Evolutionary conservation across 64 coral and sea anemone genomes (phyloP), one percentile per base, ranked within the genome.

Genomic region (Porites lutea): DNA sequence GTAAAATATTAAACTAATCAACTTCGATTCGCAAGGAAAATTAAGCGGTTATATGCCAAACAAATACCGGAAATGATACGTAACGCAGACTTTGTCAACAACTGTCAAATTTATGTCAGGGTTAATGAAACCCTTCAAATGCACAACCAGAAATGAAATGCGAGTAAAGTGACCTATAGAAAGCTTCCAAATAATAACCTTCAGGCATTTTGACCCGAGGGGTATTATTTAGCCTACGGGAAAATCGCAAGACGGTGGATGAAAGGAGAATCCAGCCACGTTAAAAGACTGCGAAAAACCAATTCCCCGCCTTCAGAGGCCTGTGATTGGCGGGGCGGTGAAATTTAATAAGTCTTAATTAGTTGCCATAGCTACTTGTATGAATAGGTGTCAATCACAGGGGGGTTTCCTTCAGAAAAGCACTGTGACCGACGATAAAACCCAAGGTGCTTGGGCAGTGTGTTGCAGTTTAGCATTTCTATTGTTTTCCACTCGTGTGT

Each of bases 291-390:
- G 68, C 70, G 92, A 89, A 94, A 89, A 82, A 94, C 75, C 55
- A 82, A 70, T 85, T 84, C 87, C 80, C 92, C 92, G 92, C 92
- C 92, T 84, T 15, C 55, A 21, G 8, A 51, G 27, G 13, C 4
- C 72, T 6, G 18, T 79, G 95, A 96, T 96, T 96, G 95, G 95
- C 19, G 58, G 83, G 74, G 80, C 79, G 81, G 83, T 80, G 87
- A 84, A 89, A 96, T 86, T 92, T 93, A 96, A 96, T 93, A 93
- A 96, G 87, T 80, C 73, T 86, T 93, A 93, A 96, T 93, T 86
- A 96, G 83, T 90, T 75, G 54, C 80, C 87, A 96, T 66, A 87
- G 88, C 62, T 65, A 95, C 82, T 15, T 14, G 46, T 72, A 70
- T 71, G 80, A 74, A 79, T 47, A 48, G 59, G 48, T 96, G 95